phyloP scores from a whole-genome alignment of 2,797 vertebrate genomes.

The Falco columbarius region DNA sequence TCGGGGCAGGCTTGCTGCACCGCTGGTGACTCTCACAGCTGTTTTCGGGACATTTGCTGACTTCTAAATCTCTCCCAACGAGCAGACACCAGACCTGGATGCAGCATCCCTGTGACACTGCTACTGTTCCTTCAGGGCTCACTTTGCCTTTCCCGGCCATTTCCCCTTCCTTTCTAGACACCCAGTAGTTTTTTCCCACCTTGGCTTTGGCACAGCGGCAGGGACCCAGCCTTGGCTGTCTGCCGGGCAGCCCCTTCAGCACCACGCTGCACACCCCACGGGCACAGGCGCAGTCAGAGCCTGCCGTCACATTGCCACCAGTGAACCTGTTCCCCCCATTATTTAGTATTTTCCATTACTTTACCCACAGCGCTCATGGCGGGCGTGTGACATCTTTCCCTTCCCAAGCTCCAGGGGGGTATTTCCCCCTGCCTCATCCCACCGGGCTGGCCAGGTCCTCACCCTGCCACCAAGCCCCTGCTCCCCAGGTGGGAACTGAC shows the following conservation, averaged over 20 bases:
- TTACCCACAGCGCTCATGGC: neutral
- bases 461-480: neutral
- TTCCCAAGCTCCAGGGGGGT: neutral
- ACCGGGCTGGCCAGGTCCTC: accelerated
- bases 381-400: accelerated
- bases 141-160: accelerated
- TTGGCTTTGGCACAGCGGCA: accelerated
- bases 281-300: accelerated
- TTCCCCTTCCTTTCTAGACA: neutral
- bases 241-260: neutral
- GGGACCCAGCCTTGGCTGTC: neutral
- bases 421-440: neutral
- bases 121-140: neutral
- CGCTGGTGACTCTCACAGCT: neutral
- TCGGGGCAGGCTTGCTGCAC: neutral
- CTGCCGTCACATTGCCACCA: accelerated
- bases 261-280: accelerated
- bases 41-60: neutral
- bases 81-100: neutral
- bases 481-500: accelerated
- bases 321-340: too few relatives aligned
- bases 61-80: neutral
- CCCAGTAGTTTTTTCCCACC: neutral
- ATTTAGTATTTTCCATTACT: neutral
- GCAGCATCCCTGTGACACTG: accelerated